Evolutionary conservation across 2,113 vertebrate genomes (phyloP).

Genomic region (Gracilinanus agilis): DNA sequence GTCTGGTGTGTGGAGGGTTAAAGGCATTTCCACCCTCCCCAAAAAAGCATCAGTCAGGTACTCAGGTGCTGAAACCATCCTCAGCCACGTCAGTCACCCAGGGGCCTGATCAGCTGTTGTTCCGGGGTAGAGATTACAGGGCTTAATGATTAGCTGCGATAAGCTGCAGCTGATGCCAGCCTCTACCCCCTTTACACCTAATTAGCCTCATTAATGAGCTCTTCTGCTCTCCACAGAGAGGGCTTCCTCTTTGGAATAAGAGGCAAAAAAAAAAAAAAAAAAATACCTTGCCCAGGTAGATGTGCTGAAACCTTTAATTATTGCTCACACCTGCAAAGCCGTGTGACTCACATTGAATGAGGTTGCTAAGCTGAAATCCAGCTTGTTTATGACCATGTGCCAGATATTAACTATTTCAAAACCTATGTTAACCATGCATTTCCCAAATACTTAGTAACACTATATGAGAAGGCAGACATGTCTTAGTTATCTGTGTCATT

Average conservation of each 20-base stretch:
- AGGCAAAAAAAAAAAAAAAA: slow-evolving; percentile 84
- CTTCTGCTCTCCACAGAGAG: slow-evolving; percentile 91
- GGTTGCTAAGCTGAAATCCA: slow-evolving; percentile 77
- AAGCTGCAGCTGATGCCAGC: slow-evolving; percentile 95
- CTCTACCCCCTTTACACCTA: slow-evolving; percentile 96
- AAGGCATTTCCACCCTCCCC: slow-evolving; percentile 77
- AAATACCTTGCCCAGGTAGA: slow-evolving; percentile 91
- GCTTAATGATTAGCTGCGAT: slow-evolving; percentile 94
- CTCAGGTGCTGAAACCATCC: slow-evolving; percentile 88
- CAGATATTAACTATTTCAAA: slow-evolving; percentile 82
- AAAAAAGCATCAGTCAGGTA: slow-evolving; percentile 83
- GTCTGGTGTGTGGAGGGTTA: slow-evolving; percentile 74
- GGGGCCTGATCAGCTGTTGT: slow-evolving; percentile 94
- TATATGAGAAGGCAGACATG: not conserved
- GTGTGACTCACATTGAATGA: slow-evolving; percentile 82
- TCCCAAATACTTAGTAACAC: not conserved
- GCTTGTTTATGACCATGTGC: slow-evolving; percentile 82
- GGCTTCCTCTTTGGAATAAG: slow-evolving; percentile 89
- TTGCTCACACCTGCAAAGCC: slow-evolving; percentile 88
- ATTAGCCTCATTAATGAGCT: slow-evolving; percentile 97
- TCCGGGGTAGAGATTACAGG: slow-evolving; percentile 92
- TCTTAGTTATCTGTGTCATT: not conserved
- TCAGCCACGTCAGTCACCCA: slow-evolving; percentile 74
- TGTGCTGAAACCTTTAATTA: slow-evolving; percentile 90
- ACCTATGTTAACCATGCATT: not conserved